Percentiles rank a stretch among this genome's conserved stretches.
These are phyloP conservation scores for Lipotes vexillifer DNA, from an alignment of 2,113 vertebrate genomes.

Conservation along the genomic window DNA sequence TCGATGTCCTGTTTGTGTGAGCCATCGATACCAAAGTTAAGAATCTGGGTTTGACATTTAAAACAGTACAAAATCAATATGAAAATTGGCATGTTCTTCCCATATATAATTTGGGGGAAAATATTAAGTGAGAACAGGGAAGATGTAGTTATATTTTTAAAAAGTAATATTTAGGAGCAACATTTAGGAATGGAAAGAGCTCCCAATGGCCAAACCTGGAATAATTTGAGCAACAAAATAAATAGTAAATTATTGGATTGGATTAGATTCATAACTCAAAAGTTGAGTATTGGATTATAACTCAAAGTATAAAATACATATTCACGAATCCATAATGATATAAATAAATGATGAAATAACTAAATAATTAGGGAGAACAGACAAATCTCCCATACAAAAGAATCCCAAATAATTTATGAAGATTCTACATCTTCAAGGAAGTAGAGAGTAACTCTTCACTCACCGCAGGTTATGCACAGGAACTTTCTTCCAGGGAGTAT, in stretches of 20 bases:
- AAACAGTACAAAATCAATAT: not conserved
- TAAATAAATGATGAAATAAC: not conserved
- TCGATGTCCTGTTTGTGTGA: not conserved
- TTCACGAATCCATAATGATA: not conserved
- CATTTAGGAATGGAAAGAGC: not conserved
- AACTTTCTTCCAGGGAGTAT: not conserved
- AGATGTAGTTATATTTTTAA: not conserved
- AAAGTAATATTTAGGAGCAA: not conserved
- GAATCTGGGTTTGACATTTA: not conserved
- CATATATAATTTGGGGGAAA: not conserved
- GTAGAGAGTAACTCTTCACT: accelerated
- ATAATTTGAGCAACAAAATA: not conserved
- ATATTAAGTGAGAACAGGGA: not conserved
- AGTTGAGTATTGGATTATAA: not conserved
- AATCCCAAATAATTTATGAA: not conserved
- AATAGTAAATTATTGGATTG: not conserved
- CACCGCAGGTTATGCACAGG: accelerated
- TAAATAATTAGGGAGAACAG: not conserved
- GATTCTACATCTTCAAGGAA: not conserved
- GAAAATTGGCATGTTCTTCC: not conserved
- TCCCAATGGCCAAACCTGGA: not conserved
- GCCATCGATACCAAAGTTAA: not conserved
- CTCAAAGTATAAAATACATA: not conserved
- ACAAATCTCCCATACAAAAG: not conserved
- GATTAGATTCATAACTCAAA: not conserved